phyloP scores from a whole-genome alignment of 2,888 invertebrate species.

The Zeuzera pyrina region DNA sequence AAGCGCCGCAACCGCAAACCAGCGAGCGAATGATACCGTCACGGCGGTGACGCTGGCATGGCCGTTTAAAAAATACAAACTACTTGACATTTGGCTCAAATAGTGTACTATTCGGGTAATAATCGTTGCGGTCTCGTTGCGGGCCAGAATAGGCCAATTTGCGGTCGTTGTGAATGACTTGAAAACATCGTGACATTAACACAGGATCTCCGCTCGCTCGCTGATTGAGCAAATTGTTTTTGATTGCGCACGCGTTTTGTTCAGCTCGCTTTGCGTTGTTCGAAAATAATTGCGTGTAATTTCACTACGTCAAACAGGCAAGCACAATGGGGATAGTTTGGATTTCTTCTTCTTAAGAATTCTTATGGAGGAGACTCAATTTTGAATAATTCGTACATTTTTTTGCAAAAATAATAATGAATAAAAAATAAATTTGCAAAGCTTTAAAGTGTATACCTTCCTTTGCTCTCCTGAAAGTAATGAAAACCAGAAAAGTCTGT shows the following conservation, averaged over 20 bases:
- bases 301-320: too few relatives aligned
- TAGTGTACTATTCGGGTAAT: constrained; percentile 23
- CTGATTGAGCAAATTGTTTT: constrained; percentile 49
- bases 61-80: constrained; percentile 15
- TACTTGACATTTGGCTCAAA: constrained; percentile 44
- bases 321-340: too few relatives aligned
- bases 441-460: too few relatives aligned
- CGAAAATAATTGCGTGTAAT: constrained; percentile 2
- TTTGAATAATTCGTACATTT: too few relatives aligned
- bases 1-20: constrained; percentile 26
- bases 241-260: constrained; percentile 42
- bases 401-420: too few relatives aligned
- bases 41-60: constrained; percentile 3
- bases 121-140: constrained; percentile 29
- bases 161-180: constrained; percentile 33
- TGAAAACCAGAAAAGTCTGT: too few relatives aligned
- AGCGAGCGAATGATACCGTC: constrained; percentile 13
- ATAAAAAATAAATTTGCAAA: too few relatives aligned
- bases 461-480: too few relatives aligned
- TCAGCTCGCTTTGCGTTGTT: constrained; percentile 25
- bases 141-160: constrained; percentile 40
- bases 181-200: constrained; percentile 43
- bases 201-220: constrained; percentile 42
- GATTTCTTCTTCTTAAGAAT: too few relatives aligned
- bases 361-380: too few relatives aligned